Conservation (phyloP, 2,797 vertebrate species). For the Remorina albescens region DNA sequence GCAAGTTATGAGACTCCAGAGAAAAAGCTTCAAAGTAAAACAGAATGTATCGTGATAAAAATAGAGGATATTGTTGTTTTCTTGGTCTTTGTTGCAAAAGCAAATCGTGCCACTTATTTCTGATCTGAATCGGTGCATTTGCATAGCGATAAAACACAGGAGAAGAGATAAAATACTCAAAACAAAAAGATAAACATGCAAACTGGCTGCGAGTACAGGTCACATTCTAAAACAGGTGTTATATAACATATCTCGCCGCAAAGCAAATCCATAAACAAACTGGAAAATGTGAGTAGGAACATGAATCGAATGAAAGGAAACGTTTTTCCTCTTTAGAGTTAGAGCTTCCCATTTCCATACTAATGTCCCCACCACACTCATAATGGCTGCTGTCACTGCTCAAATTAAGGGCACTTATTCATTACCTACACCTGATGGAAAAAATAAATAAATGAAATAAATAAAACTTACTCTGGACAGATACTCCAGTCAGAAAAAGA, state of each 20-base stretch:
- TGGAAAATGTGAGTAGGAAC: slow-evolving; percentile 6
- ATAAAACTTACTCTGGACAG: slow-evolving; percentile 24
- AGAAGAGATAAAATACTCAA: slow-evolving; percentile 13
- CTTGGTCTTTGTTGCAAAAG: background rate
- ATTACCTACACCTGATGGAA: slow-evolving; percentile 34
- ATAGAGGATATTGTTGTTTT: slow-evolving; percentile 17
- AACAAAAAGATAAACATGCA: slow-evolving; percentile 37
- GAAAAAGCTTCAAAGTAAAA: slow-evolving; percentile 1
- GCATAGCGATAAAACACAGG: slow-evolving; percentile 37
- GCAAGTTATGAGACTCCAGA: background rate
- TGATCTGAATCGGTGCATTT: slow-evolving; percentile 31
- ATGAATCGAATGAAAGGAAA: slow-evolving; percentile 22
- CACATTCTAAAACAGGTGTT: slow-evolving; percentile 34
- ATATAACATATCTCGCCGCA: slow-evolving; percentile 17
- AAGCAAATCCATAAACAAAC: slow-evolving; percentile 42
- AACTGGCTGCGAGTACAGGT: slow-evolving; percentile 47
- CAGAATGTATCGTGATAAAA: slow-evolving; percentile 16
- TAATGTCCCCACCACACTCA: slow-evolving; percentile 24
- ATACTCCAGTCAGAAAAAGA: slow-evolving; percentile 41
- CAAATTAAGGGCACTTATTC: slow-evolving; percentile 49
- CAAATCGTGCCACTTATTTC: slow-evolving; percentile 6
- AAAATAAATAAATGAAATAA: slow-evolving; percentile 12
- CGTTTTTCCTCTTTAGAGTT: slow-evolving; percentile 29
- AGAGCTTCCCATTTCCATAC: slow-evolving; percentile 27
- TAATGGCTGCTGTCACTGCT: slow-evolving; percentile 40